A percentile compares a stretch with the other conserved stretches of the same genome.
Evolutionary conservation across 2,113 vertebrate species (phyloP).

Genomic region (Calidris pugnax): DNA sequence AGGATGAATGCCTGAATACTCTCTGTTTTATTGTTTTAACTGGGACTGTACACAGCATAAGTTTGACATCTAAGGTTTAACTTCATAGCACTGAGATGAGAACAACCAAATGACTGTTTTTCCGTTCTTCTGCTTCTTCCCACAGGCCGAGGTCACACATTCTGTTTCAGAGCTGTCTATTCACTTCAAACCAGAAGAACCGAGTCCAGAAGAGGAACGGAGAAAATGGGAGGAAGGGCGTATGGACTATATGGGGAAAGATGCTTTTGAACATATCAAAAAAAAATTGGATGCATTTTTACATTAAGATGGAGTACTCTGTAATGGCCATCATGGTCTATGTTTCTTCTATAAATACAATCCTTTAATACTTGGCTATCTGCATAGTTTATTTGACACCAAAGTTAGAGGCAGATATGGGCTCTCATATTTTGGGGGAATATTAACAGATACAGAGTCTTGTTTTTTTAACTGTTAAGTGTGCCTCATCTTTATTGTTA

Average conservation of each 20-base stretch:
- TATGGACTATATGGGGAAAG: conserved; percentile 84
- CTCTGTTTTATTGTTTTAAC: background rate
- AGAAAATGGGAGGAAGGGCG: conserved; percentile 80
- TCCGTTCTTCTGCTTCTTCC: background rate
- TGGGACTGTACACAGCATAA: background rate
- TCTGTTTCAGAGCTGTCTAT: conserved; percentile 61
- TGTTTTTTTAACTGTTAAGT: background rate
- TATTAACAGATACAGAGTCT: background rate
- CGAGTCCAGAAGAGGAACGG: conserved; percentile 67
- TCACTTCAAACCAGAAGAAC: conserved; percentile 44
- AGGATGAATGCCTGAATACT: background rate
- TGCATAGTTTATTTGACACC: background rate
- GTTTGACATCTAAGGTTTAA: background rate
- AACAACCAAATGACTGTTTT: background rate
- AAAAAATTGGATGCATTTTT: conserved; percentile 84
- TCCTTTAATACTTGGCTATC: background rate
- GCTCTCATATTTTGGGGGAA: background rate
- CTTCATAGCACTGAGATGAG: background rate
- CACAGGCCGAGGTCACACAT: conserved; percentile 22
- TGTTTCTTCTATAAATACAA: background rate
- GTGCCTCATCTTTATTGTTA: conserved; percentile 21
- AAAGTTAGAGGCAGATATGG: background rate
- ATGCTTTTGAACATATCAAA: conserved; percentile 77
- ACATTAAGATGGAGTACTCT: conserved; percentile 36
- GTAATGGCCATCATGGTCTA: background rate